These are phyloP conservation scores for Acanthiza pusilla DNA, from an alignment of 2,797 vertebrate species.

Conservation along the genomic window DNA sequence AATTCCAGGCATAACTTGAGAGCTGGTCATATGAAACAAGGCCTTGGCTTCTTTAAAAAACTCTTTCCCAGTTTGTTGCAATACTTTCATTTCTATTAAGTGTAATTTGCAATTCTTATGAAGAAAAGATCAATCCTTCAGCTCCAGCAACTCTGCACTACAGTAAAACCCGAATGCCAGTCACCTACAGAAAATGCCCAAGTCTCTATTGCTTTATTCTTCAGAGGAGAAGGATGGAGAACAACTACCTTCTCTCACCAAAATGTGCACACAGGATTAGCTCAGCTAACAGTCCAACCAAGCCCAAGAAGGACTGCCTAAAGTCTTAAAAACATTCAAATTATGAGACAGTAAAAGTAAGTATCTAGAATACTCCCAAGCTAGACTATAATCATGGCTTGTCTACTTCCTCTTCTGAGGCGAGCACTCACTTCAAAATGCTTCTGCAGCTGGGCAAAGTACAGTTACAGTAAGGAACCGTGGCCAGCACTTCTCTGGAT, in stretches of 20 bases:
- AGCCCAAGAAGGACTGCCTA: not conserved
- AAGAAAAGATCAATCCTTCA: not conserved
- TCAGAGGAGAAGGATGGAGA: not conserved
- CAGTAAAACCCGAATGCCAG: not conserved
- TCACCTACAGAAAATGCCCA: not conserved
- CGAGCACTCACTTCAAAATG: not conserved
- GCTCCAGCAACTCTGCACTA: not conserved
- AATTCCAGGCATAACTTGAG: constrained; percentile 32
- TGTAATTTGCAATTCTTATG: not conserved
- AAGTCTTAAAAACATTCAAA: not conserved
- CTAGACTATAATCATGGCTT: not conserved
- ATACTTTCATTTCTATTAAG: not conserved
- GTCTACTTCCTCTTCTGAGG: not conserved
- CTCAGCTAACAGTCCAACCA: not conserved
- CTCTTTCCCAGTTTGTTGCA: not conserved
- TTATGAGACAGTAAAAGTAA: not conserved
- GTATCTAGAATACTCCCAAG: not conserved
- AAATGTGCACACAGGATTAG: not conserved
- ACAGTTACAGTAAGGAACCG: not conserved
- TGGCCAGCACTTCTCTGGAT: not conserved
- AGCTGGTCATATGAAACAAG: not conserved
- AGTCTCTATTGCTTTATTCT: not conserved
- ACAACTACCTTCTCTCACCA: not conserved
- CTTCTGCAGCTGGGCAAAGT: not conserved
- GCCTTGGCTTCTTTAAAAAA: not conserved